These are phyloP conservation scores for Ormyrus pomaceus DNA, from an alignment of 2,888 invertebrate genomes.

Conservation along the genomic window DNA sequence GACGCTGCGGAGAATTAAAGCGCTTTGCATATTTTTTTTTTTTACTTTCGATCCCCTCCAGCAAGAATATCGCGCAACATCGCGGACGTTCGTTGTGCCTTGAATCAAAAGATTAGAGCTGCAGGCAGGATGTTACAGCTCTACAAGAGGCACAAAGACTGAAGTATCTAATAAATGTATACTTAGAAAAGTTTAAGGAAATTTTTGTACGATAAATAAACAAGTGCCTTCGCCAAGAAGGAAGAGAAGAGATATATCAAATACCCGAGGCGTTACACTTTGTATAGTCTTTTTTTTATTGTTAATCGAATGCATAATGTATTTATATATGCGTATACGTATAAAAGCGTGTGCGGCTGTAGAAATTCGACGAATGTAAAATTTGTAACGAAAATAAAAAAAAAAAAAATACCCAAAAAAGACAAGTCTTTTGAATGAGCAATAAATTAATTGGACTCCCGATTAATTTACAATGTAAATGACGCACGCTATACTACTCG, in stretches of 20 bases:
- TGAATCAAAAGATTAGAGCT: not conserved
- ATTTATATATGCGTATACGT: conserved; percentile 11
- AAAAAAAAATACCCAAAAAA: not conserved
- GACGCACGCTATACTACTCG: no score
- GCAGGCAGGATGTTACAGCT: not conserved
- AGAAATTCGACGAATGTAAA: not conserved
- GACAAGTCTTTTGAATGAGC: not conserved
- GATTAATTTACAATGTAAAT: no score
- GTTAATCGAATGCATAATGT: not conserved
- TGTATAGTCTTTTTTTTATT: not conserved
- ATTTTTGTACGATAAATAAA: conserved; percentile 39
- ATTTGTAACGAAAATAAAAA: not conserved
- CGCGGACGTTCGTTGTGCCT: conserved; percentile 31
- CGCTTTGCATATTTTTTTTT: not conserved
- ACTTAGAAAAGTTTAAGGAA: conserved; percentile 29
- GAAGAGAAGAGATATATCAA: not conserved
- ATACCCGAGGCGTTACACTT: not conserved
- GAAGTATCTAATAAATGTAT: conserved; percentile 45
- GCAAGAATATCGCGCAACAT: not conserved
- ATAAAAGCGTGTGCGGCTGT: not conserved
- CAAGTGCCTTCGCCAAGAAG: not conserved
- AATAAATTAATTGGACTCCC: no score
- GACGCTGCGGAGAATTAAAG: conserved; percentile 17
- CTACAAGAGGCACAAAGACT: conserved; percentile 56
- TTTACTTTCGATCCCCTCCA: conserved; percentile 4